Percentiles rank a stretch among this genome's conserved stretches.
These are phyloP conservation scores for Helleia helle DNA, from an alignment of 2,888 invertebrate genomes.

Conservation along the genomic window DNA sequence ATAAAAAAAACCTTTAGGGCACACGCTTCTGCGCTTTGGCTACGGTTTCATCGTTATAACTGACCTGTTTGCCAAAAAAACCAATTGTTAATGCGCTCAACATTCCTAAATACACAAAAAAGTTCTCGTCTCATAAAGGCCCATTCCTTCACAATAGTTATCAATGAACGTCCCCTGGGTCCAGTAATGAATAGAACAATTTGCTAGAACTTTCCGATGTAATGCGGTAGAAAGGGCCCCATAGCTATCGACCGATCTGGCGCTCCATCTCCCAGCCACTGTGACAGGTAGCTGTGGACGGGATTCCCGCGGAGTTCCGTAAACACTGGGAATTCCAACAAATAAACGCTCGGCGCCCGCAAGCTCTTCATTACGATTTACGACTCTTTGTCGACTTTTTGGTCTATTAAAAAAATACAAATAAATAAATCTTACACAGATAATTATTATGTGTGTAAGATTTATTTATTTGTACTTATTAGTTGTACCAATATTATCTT, in stretches of 20 bases:
- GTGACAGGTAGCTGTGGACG: constrained; percentile 33
- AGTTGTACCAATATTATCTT: too few relatives aligned
- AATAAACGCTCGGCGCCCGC: constrained; percentile 34
- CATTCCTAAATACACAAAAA: too few relatives aligned
- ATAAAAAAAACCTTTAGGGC: too few relatives aligned
- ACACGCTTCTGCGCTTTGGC: too few relatives aligned
- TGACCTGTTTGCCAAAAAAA: too few relatives aligned
- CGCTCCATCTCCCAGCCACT: constrained; percentile 28
- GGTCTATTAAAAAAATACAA: not conserved
- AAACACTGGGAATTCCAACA: constrained; percentile 35
- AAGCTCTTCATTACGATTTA: constrained; percentile 21
- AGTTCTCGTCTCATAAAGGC: not conserved
- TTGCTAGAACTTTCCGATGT: constrained; percentile 21
- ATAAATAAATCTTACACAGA: too few relatives aligned
- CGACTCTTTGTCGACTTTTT: not conserved
- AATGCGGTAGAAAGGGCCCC: constrained; percentile 23
- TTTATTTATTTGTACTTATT: too few relatives aligned
- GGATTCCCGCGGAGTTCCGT: constrained; percentile 37
- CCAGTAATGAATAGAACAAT: constrained; percentile 25
- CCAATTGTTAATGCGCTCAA: too few relatives aligned
- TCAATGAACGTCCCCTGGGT: constrained; percentile 13
- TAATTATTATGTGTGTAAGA: too few relatives aligned
- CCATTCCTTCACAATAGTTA: constrained; percentile 4
- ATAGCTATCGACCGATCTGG: constrained; percentile 26
- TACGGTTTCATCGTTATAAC: too few relatives aligned